Evolutionary conservation across 2,888 invertebrate species (phyloP).

Genomic region (Eupsilia transversa): DNA sequence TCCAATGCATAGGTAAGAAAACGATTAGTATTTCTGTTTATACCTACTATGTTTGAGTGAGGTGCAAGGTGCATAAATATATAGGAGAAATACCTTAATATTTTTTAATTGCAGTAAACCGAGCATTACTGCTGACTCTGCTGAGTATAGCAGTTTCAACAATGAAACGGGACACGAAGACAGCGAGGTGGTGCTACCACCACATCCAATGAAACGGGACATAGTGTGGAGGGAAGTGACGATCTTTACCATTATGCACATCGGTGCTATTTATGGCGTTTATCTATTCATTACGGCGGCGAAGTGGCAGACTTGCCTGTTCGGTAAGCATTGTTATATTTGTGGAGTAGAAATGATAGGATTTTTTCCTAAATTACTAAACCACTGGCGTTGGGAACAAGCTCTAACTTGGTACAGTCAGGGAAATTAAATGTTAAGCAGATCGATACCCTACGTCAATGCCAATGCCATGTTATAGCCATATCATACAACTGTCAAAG

Average conservation of each 20-base stretch:
- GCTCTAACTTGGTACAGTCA: not conserved
- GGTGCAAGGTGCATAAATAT: no score
- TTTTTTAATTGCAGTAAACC: not conserved
- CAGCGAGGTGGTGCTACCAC: not conserved
- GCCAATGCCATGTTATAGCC: not conserved
- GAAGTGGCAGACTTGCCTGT: slow-evolving; percentile 1
- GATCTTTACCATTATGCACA: not conserved
- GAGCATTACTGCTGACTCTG: not conserved
- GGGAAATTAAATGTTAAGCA: not conserved
- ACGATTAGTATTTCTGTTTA: not conserved
- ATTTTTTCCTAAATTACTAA: no score
- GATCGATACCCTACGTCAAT: not conserved
- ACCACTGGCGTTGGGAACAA: not conserved
- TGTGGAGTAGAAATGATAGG: no score
- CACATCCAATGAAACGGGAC: not conserved
- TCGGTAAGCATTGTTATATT: not conserved
- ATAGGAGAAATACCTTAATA: not conserved
- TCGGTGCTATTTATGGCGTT: not conserved
- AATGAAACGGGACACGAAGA: not conserved
- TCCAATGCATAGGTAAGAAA: not conserved
- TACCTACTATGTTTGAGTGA: not conserved
- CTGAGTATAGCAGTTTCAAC: not conserved
- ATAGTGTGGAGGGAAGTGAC: not conserved
- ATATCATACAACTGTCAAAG: not conserved
- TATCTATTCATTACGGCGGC: not conserved